phyloP scores from a whole-genome alignment of 2,113 vertebrate genomes.

The Mastomys natalensis region DNA sequence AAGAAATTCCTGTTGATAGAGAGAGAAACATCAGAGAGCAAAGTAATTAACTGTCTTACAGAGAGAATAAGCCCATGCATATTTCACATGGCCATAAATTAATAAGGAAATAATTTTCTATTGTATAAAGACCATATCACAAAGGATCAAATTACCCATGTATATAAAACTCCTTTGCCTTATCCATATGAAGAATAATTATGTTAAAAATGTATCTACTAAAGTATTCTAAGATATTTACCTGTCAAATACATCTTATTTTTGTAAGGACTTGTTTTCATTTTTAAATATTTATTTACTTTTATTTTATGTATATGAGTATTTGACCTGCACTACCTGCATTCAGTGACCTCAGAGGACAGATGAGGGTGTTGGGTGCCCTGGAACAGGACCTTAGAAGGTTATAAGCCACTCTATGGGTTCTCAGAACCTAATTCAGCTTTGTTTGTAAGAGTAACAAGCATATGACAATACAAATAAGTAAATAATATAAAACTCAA shows the following conservation, averaged over 20 bases:
- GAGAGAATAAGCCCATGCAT: background rate
- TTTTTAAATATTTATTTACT: background rate
- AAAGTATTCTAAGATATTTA: constrained; percentile 1
- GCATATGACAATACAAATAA: background rate
- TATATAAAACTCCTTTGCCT: background rate
- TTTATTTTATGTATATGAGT: background rate
- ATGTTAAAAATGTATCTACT: background rate
- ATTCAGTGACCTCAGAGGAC: background rate
- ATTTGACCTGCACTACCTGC: background rate
- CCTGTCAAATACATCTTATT: background rate
- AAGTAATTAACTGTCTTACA: background rate
- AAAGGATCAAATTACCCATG: background rate
- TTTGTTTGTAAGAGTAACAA: background rate
- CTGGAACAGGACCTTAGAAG: background rate
- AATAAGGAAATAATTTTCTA: constrained; percentile 22
- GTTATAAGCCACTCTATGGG: background rate
- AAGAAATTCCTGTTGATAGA: constrained; percentile 3
- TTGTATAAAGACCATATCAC: constrained; percentile 25
- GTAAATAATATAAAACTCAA: background rate
- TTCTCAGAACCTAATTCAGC: background rate
- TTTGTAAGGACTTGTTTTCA: background rate
- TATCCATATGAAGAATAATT: background rate
- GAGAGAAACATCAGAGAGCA: background rate
- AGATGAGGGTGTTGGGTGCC: too few species aligned
- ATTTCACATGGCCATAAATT: constrained; percentile 15